Percentiles rank a stretch among this genome's conserved stretches.
These are phyloP conservation scores for Zaprionus capensis DNA, from an alignment of 1,140 invertebrate species.

Conservation along the genomic window DNA sequence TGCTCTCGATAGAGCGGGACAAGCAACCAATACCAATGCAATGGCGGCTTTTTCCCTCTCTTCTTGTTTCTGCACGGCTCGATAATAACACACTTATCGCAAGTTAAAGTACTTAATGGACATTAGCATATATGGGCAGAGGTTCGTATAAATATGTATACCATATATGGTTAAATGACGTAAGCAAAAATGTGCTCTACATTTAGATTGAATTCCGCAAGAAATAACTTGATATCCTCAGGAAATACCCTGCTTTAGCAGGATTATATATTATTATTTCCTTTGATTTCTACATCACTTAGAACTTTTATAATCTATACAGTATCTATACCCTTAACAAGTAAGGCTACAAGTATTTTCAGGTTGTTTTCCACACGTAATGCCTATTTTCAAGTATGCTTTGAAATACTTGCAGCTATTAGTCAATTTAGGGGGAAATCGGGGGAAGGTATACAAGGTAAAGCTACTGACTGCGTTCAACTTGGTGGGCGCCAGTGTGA, in stretches of 20 bases:
- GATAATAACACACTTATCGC: conserved; percentile 46
- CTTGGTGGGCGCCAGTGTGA: too few relatives aligned
- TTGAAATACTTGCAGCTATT: conserved; percentile 27
- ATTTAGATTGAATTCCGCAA: background rate
- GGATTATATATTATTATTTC: background rate
- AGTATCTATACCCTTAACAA: background rate
- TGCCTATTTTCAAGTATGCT: conserved; percentile 25
- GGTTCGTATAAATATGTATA: background rate
- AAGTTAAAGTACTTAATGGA: conserved; percentile 40
- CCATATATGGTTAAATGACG: background rate
- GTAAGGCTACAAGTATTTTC: background rate
- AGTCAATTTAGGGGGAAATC: too few relatives aligned
- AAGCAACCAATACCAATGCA: background rate
- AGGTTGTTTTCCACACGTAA: conserved; percentile 14
- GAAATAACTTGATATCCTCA: background rate
- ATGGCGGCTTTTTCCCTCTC: background rate
- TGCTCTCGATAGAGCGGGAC: background rate
- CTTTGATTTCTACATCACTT: background rate
- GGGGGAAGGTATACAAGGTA: too few relatives aligned
- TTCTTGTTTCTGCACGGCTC: conserved; percentile 11
- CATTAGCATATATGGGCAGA: conserved; percentile 15
- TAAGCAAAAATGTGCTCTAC: background rate
- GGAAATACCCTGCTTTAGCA: background rate
- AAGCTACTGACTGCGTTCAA: too few relatives aligned
- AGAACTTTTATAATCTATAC: background rate